phyloP scores from a whole-genome alignment of 2,888 invertebrate genomes.

The Diaphora mendica region DNA sequence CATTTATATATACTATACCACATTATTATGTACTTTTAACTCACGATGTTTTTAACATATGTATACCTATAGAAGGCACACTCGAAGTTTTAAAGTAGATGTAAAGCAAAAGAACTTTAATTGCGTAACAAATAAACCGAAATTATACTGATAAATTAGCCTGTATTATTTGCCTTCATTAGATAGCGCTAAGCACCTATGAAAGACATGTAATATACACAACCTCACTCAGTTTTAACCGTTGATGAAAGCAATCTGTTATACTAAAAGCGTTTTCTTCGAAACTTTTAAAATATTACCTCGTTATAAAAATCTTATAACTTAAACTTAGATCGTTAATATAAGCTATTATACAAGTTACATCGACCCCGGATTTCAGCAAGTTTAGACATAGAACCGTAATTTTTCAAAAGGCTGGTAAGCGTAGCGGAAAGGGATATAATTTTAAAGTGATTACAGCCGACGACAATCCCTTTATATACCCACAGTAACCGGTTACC shows the following conservation, averaged over 20 bases:
- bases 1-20: too few species aligned
- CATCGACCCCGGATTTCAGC: constrained; percentile 2
- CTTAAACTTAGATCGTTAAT: constrained; percentile 12
- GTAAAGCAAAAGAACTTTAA: too few species aligned
- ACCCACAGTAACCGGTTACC: constrained; percentile 12
- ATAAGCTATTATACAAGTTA: constrained; percentile 11
- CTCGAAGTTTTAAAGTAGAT: too few species aligned
- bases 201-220: background rate
- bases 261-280: background rate
- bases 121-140: too few species aligned
- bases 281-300: constrained; percentile 1
- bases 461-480: constrained; percentile 35
- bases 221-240: background rate
- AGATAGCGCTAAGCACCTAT: too few species aligned
- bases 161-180: too few species aligned
- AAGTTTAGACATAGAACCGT: constrained; percentile 12
- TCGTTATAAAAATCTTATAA: constrained; percentile 4
- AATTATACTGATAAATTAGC: too few species aligned
- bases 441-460: constrained; percentile 56
- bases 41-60: too few species aligned
- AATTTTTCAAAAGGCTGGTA: constrained; percentile 28
- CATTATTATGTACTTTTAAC: too few species aligned
- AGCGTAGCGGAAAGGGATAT: constrained; percentile 43
- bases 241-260: background rate
- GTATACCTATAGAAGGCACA: too few species aligned